Evolutionary conservation across 2,888 invertebrate species (phyloP).

Genomic region (Cyrtodaria siliqua): DNA sequence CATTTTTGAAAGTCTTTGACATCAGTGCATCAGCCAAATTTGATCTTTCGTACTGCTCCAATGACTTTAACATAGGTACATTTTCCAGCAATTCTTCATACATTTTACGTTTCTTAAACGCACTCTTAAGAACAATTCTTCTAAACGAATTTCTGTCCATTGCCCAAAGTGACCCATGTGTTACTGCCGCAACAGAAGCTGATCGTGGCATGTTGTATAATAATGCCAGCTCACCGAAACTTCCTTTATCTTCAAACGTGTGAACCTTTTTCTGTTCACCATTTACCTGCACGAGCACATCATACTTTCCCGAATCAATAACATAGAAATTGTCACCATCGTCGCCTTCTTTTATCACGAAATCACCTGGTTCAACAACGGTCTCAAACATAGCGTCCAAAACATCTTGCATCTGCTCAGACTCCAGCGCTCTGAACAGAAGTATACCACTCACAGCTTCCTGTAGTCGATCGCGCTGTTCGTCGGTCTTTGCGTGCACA

Average conservation of each 20-base stretch:
- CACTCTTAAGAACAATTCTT: constrained; percentile 85
- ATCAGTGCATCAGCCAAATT: constrained; percentile 85
- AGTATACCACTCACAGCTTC: constrained; percentile 84
- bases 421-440: constrained; percentile 84
- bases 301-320: constrained; percentile 85
- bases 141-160: constrained; percentile 86
- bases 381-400: constrained; percentile 86
- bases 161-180: constrained; percentile 84
- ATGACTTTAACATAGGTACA: constrained; percentile 83
- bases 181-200: constrained; percentile 83
- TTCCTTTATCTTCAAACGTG: constrained; percentile 84
- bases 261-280: constrained; percentile 83
- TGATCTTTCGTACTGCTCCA: constrained; percentile 85
- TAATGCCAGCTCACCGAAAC: constrained; percentile 86
- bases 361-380: constrained; percentile 82
- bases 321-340: constrained; percentile 86
- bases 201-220: constrained; percentile 86
- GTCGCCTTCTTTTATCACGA: constrained; percentile 85
- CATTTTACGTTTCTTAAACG: constrained; percentile 85
- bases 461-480: constrained; percentile 82
- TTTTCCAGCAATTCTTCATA: constrained; percentile 84
- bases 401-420: constrained; percentile 85
- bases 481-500: constrained; percentile 84
- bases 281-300: constrained; percentile 80
- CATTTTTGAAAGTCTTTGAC: constrained; percentile 78